These are phyloP conservation scores for Heliconius hermathena DNA, from an alignment of 1,140 invertebrate genomes.

Conservation along the genomic window DNA sequence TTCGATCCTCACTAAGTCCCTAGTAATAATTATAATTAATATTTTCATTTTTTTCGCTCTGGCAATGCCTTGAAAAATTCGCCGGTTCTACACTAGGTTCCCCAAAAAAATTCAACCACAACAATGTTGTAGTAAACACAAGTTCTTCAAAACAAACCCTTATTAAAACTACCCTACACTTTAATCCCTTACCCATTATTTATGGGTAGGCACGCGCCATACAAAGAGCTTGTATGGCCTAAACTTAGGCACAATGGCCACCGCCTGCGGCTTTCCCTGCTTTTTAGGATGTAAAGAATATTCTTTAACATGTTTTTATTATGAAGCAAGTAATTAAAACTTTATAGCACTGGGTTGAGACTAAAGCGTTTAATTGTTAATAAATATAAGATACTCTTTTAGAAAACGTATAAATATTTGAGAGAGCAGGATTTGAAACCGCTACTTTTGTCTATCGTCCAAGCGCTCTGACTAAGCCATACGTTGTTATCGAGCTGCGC, in stretches of 20 bases:
- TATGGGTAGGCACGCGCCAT: not conserved
- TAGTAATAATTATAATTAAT: too few species aligned
- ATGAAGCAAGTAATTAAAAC: not conserved
- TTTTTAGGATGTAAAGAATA: not conserved
- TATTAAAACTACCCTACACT: slow-evolving; percentile 10
- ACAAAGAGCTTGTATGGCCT: not conserved
- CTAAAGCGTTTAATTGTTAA: not conserved
- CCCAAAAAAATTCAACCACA: not conserved
- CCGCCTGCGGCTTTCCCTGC: not conserved
- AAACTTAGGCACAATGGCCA: not conserved
- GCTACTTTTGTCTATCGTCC: too few species aligned
- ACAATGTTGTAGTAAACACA: not conserved
- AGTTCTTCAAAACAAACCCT: not conserved
- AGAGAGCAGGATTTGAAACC: too few species aligned
- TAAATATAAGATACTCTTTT: too few species aligned
- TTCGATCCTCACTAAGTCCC: too few species aligned
- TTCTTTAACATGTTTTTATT: not conserved
- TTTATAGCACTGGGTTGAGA: not conserved
- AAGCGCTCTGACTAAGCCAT: too few species aligned
- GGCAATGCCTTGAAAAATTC: too few species aligned
- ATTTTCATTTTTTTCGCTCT: too few species aligned
- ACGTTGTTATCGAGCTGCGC: too few species aligned
- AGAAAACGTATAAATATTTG: too few species aligned
- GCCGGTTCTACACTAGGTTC: too few species aligned
- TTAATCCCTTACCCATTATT: slow-evolving; percentile 2